Evolutionary conservation across 1,140 invertebrate genomes (phyloP), one percentile per base, ranked within the genome.

Genomic region (Rhagoletis pomonella): DNA sequence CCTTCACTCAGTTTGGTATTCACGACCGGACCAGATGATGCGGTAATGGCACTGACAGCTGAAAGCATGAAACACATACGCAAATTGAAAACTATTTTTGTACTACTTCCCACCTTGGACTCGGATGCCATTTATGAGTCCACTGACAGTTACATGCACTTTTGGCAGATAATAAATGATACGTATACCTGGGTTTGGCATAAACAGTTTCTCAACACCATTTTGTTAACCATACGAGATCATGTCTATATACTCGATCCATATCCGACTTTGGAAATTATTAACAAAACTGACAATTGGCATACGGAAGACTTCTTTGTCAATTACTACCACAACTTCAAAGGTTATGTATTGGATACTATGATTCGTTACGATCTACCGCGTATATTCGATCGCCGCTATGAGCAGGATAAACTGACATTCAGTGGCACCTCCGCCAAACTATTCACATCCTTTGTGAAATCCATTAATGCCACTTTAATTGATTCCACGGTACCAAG

Each of bases 1-100:
- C 91, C 91, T 0, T 88, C 91, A 0, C 85, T 92, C 64, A 89
- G 91, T 17, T 67, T 92, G 81, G 29, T 92, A 4, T 88, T 88
- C 6, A 91, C 91, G 2, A 92, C 91, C 5, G 88, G 81, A 10
- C 88, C 85, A 0, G 87, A 88, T n/a, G 91, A 92, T 89, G 89
- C 90, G 44, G 91, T 92, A 2, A 92, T 92, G 91, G 89, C 91
- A 59, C 14, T 92, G 47, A 90, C 91, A 0, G 85, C 91, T 0
- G 77, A 89, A 2, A 89, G 88, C 12, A 44, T 92, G 29, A 60
- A 39, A 0, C 87, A 88, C 0, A 84, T 90, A 14, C 90, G 89
- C 0, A 90, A 89, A 89, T 86, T 92, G 0, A 89, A 91, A 42
- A 92, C 91, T 5, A 87, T 91, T 9, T 92, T 92, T 12, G 73